Evolutionary conservation across 2,797 vertebrate genomes (phyloP), one percentile per base, ranked within the genome.

Genomic region (Alauda arvensis): DNA sequence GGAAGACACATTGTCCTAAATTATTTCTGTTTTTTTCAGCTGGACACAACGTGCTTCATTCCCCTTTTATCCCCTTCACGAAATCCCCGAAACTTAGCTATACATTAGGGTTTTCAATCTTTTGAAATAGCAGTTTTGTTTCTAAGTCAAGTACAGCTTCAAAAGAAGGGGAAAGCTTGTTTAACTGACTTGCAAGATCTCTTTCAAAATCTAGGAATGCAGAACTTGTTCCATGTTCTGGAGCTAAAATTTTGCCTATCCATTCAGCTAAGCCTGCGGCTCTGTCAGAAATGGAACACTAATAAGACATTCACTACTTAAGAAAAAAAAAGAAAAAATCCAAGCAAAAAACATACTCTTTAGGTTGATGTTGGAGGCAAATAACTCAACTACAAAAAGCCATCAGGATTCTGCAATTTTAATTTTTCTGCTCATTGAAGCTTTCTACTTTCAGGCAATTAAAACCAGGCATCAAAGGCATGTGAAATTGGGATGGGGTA

Each of bases 341-440:
- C 52, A 34, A 16, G 18, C 2, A 1, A 59, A 90, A 66, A 53
- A 18, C 70, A 37, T 34, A 66, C 29, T 71, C 49, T 42, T 87
- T 29, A 40, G 18, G 31, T 21, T 80, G 45, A 75, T 72, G 62
- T 88, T 8, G 17, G 60, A 87, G 71, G 70, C 74, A 93, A 94
- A 93, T 18, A 91, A 91, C 69, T 80, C 37, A 62, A 65, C 56
- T 92, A 56, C 79, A 49, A 71, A 89, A 84, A 95, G 46, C 65
- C 86, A 94, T 85, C 60, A 52, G 60, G 85, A 87, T 85, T 91
- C 87, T 77, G 85, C 83, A 94, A 61, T 92, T 96, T 85, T 95
- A 94, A 96, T 95, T 95, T 96, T 92, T 94, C 92, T 94, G 94
- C 91, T 94, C 91, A 89, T 49, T 92, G 93, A 87, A 90, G 91